Evolutionary conservation across 2,113 vertebrate species (phyloP).

Genomic region (Chauna torquata): DNA sequence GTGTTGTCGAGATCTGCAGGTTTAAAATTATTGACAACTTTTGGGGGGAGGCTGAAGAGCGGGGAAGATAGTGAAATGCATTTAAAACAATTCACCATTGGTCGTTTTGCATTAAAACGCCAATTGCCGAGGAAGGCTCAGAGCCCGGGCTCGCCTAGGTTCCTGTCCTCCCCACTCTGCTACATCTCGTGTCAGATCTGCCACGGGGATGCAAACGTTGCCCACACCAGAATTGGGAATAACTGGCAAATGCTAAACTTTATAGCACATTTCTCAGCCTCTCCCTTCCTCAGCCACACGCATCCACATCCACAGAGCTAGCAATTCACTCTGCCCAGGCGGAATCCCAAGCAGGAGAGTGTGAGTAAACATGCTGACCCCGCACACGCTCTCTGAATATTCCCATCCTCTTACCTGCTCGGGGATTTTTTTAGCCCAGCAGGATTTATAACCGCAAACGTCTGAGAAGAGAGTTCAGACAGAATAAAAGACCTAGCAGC

Average conservation of each 20-base stretch:
- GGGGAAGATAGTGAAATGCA: slow-evolving; percentile 22
- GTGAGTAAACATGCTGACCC: slow-evolving; percentile 47
- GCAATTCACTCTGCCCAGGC: slow-evolving; percentile 60
- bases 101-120: slow-evolving; percentile 61
- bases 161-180: slow-evolving; percentile 46
- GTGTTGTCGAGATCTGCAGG: slow-evolving; percentile 14
- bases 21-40: slow-evolving; percentile 70
- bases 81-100: slow-evolving; percentile 53
- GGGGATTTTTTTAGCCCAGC: slow-evolving; percentile 16
- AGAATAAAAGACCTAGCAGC: slow-evolving; percentile 47
- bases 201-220: slow-evolving; percentile 41
- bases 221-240: slow-evolving; percentile 50
- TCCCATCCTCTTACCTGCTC: slow-evolving; percentile 64
- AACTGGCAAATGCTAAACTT: slow-evolving; percentile 69
- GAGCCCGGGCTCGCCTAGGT: slow-evolving; percentile 24
- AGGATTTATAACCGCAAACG: slow-evolving; percentile 36
- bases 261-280: slow-evolving; percentile 49
- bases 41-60: slow-evolving; percentile 48
- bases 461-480: slow-evolving; percentile 19
- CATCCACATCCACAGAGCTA: slow-evolving; percentile 54
- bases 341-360: slow-evolving; percentile 58
- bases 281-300: slow-evolving; percentile 31
- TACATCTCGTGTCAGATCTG: slow-evolving; percentile 23
- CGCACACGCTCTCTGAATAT: slow-evolving; percentile 50
- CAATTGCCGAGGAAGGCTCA: slow-evolving; percentile 47